Percentiles rank a stretch among this genome's conserved stretches.
Evolutionary conservation across 2,113 vertebrate species (phyloP).

Genomic region (Podarcis muralis): DNA sequence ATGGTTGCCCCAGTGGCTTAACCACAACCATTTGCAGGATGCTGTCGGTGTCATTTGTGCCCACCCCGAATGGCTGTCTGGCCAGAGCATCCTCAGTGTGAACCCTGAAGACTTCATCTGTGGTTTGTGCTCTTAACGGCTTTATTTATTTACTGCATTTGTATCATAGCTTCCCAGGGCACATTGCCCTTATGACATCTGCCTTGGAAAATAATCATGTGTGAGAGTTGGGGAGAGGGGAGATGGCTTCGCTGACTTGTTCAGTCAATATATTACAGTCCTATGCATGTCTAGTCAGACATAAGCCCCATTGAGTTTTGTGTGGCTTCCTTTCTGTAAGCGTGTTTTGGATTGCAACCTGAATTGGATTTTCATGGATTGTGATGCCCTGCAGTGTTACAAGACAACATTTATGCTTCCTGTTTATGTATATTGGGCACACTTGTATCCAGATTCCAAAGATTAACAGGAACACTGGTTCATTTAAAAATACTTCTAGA

Average conservation of each 20-base stretch:
- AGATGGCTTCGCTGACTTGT: fast-evolving
- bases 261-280: background rate
- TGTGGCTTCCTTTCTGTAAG: background rate
- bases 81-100: constrained; percentile 77
- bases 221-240: fast-evolving
- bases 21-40: constrained; percentile 67
- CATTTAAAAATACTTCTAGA: background rate
- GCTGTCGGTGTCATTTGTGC: constrained; percentile 76
- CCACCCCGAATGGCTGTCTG: constrained; percentile 79
- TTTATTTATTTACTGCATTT: fast-evolving
- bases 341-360: background rate
- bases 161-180: background rate
- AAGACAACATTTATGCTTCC: background rate
- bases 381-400: background rate
- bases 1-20: constrained; percentile 80
- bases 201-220: background rate
- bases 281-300: background rate
- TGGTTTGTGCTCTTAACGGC: constrained; percentile 73
- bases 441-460: background rate
- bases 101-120: constrained; percentile 79
- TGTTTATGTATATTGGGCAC: background rate
- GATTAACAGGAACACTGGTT: background rate
- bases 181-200: background rate
- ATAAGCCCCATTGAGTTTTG: background rate
- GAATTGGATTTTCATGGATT: constrained; percentile 7